Base-by-base conservation (phyloP, 1,140 invertebrate species). In the Myzus persicae region DNA sequence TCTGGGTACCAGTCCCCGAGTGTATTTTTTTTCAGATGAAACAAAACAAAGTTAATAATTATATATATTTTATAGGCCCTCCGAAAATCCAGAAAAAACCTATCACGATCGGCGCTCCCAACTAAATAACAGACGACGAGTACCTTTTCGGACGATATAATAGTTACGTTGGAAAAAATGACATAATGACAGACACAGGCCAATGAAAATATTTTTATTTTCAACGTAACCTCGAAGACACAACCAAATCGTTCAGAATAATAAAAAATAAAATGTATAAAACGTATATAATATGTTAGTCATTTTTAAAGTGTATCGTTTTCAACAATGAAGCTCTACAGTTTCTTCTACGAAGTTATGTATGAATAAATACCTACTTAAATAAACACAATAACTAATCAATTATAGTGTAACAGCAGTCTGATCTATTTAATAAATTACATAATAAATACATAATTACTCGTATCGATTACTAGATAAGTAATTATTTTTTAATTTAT, bases 151-250 rank as follows among this genome's bases (percentile, higher is more conserved):
- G 42, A 48, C 90, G 36, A 82, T 42, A 91, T 87, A 36, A 87
- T 46, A 91, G 90, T 38, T 46, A 91, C n/a, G 42, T 76, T 67
- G 44, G 59, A 48, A 91, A 81, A 46, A 82, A 91, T 36, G 42
- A 91, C 67, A 44, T 91, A 48, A 81, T 46, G 42, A 91, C 89
- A 76, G 59, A 40, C 59, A 40, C 14, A 26, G 31, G 42, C 81
- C 59, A 67, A 91, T n/a, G 90, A 91, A 91, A 91, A 59, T 81
- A 44, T 46, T 91, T 91, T 91, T 91, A 31, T 91, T 76, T 76
- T 67, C 11, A 24, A 91, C 11, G 7, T 36, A 81, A 67, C 59
- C 40, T 26, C 22, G 38, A 91, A 42, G 38, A 2, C 42, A 91
- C 90, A 54, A 91, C 26, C 76, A 22, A 40, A 91, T 31, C 59